These are phyloP conservation scores for Fragum sueziense DNA, from an alignment of 2,888 invertebrate species.

Conservation along the genomic window DNA sequence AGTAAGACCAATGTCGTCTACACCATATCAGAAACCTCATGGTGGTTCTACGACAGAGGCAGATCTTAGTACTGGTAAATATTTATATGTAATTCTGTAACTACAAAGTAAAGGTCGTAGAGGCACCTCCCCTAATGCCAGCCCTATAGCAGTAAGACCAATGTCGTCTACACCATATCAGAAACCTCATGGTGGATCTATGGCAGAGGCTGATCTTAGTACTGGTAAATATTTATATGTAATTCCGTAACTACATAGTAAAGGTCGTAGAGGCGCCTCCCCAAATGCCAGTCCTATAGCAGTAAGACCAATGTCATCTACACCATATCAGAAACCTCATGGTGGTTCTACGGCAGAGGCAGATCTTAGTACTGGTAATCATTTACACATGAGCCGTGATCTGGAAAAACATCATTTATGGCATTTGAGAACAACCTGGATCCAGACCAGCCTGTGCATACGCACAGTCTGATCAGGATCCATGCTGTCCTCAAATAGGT, in stretches of 20 bases:
- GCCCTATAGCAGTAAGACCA: conserved; percentile 70
- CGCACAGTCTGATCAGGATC: too few species aligned
- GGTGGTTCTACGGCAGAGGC: conserved; percentile 33
- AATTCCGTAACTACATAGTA: neutral
- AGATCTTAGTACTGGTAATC: conserved; percentile 59
- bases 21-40: conserved; percentile 68
- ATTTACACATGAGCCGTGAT: neutral
- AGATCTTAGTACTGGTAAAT: conserved; percentile 58
- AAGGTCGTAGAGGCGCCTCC: conserved; percentile 38
- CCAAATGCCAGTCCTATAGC: conserved; percentile 72
- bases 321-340: conserved; percentile 68
- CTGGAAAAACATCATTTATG: too few species aligned
- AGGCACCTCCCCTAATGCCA: conserved; percentile 64
- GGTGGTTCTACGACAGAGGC: conserved; percentile 31
- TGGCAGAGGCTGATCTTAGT: conserved; percentile 49
- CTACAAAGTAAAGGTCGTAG: conserved; percentile 12
- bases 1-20: conserved; percentile 73
- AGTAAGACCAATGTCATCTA: conserved; percentile 73
- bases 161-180: conserved; percentile 77
- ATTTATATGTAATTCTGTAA: too few species aligned
- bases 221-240: too few species aligned
- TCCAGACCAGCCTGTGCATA: too few species aligned
- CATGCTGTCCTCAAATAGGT: too few species aligned
- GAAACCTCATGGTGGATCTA: conserved; percentile 33
- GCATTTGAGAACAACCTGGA: too few species aligned